Conservation (phyloP, 2,888 invertebrate species). For the Hyposoter dolosus region DNA sequence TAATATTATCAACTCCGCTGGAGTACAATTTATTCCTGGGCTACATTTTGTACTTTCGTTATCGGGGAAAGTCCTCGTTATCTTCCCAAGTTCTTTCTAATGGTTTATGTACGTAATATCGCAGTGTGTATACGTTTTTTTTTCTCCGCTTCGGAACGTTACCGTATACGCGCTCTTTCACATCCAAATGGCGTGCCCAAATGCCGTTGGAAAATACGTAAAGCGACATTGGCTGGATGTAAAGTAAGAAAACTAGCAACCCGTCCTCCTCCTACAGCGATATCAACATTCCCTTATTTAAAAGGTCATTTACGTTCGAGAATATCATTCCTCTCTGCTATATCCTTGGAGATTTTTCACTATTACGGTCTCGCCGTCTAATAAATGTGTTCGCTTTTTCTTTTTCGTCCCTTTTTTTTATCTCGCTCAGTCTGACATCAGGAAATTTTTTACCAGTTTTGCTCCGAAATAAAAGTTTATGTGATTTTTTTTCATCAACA, state of each 20-base stretch:
- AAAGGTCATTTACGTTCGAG: constrained; percentile 59
- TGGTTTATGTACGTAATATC: constrained; percentile 26
- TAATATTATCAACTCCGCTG: background rate
- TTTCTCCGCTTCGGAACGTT: constrained; percentile 1
- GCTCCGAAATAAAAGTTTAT: background rate
- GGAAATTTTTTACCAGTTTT: background rate
- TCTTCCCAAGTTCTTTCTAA: constrained; percentile 31
- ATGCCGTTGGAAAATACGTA: constrained; percentile 55
- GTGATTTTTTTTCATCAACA: background rate
- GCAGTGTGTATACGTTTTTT: constrained; percentile 4
- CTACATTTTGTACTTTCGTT: constrained; percentile 7
- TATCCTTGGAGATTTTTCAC: constrained; percentile 57
- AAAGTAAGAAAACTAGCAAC: constrained; percentile 24
- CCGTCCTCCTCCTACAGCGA: constrained; percentile 20
- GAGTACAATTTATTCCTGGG: background rate
- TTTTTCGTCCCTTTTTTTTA: constrained; percentile 30
- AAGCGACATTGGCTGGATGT: constrained; percentile 26
- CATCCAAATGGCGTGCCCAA: constrained; percentile 53
- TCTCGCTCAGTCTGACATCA: constrained; percentile 18
- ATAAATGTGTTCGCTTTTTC: constrained; percentile 61
- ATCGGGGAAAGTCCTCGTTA: constrained; percentile 40
- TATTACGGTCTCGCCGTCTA: constrained; percentile 25
- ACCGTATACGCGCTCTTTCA: constrained; percentile 22
- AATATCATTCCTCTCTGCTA: constrained; percentile 51
- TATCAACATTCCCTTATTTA: constrained; percentile 63